These are phyloP conservation scores for Popillia japonica DNA, from an alignment of 1,140 invertebrate species.

Conservation along the genomic window DNA sequence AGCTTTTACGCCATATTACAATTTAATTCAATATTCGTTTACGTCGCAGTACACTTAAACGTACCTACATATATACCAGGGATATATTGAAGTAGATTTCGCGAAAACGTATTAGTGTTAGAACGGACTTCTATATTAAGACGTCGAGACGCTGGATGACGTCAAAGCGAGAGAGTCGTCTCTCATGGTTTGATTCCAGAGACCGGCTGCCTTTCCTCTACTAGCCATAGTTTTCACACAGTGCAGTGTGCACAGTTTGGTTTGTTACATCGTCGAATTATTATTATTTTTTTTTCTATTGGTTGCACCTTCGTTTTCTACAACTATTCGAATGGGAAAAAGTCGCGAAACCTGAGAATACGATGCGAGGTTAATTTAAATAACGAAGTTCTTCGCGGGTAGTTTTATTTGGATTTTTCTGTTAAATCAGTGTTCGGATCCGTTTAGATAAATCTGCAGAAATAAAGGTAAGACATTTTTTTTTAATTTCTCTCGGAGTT, in stretches of 20 bases:
- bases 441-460: too few species aligned
- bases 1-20: too few species aligned
- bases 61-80: not conserved
- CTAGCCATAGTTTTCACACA: slow-evolving; percentile 1
- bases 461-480: too few species aligned
- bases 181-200: not conserved
- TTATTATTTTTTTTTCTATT: not conserved
- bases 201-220: not conserved
- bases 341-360: not conserved
- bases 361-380: too few species aligned
- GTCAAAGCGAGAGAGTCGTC: not conserved
- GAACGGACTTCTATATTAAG: slow-evolving; percentile 31
- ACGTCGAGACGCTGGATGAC: not conserved
- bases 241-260: not conserved
- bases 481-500: too few species aligned
- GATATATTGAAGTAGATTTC: not conserved
- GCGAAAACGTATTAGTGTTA: not conserved
- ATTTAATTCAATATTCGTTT: too few species aligned
- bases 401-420: too few species aligned
- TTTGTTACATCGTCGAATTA: not conserved
- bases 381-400: too few species aligned
- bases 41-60: too few species aligned
- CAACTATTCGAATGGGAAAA: not conserved
- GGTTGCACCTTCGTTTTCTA: not conserved
- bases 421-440: too few species aligned